Conservation (phyloP, 2,888 invertebrate genomes). For the Ctenicera cuprea region DNA sequence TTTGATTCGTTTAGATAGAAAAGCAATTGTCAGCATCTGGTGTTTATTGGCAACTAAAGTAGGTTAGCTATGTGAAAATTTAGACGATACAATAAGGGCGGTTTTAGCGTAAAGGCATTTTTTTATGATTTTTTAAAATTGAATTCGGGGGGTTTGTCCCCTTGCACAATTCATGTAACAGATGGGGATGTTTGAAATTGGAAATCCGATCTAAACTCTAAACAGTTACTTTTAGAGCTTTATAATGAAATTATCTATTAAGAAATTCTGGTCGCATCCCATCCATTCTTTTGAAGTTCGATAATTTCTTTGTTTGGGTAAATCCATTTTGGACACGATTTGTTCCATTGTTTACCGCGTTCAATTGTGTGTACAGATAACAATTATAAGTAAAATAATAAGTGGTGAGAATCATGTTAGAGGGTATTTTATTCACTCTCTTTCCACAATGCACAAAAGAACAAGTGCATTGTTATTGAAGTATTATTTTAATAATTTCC, state of each 20-base stretch:
- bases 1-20: slow-evolving; percentile 32
- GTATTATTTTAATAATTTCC: slow-evolving; percentile 22
- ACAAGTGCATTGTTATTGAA: slow-evolving; percentile 36
- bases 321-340: slow-evolving; percentile 34
- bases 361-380: slow-evolving; percentile 38
- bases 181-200: slow-evolving; percentile 6
- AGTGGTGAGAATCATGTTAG: slow-evolving; percentile 40
- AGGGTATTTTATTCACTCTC: slow-evolving; percentile 18
- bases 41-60: slow-evolving; percentile 15
- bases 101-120: not conserved
- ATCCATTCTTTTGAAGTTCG: slow-evolving; percentile 29
- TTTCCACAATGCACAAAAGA: slow-evolving; percentile 43
- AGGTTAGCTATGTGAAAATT: slow-evolving; percentile 10
- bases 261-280: slow-evolving; percentile 45
- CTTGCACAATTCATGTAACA: too few relatives aligned
- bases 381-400: slow-evolving; percentile 48
- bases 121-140: too few relatives aligned
- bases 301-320: slow-evolving; percentile 40
- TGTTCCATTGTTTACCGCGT: slow-evolving; percentile 44
- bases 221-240: too few relatives aligned
- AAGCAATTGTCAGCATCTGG: slow-evolving; percentile 19
- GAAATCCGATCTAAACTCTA: not conserved
- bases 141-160: too few relatives aligned
- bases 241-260: slow-evolving; percentile 3
- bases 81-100: not conserved